Evolutionary conservation across 1,140 invertebrate species (phyloP), one percentile per base, ranked within the genome.

Genomic region (Formica selysi): DNA sequence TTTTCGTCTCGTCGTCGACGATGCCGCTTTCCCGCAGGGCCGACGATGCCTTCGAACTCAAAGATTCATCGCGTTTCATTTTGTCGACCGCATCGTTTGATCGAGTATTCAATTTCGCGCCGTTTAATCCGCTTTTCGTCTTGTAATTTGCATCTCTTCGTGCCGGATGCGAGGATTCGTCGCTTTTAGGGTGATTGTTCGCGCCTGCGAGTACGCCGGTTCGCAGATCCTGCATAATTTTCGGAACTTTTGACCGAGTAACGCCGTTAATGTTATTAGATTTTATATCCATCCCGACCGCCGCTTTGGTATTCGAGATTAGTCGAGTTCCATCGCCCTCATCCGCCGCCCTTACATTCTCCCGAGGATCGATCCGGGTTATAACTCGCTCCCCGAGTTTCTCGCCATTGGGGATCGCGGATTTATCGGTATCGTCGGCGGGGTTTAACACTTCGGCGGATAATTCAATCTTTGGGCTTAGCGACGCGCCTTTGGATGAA

Each of bases 81-180:
- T 26, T 32, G 78, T 57, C 78, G 65, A 29, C 32, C 78, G 65
- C 22, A 36, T 22, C 48, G 67, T 71, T 71, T 38, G 78, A 81
- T 81, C 78, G 65, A 32, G 22, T 26, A 71, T 81, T 61, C 78
- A 81, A 81, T 81, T 71, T 81, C 78, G 67, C 11, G 78, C 51
- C 67, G 67, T 68, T 81, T 59, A 81, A 81, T 81, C 78, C 78
- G 78, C 67, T 71, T 41, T 22, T 36, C 51, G 79, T 29, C 67
- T 29, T 67, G 79, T 38, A 29, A 81, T 81, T 81, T 61, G 67
- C 79, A 73, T 73, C 36, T 29, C 19, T 54, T 29, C 26, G 26
- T 7, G 67, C 38, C 19, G 79, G 2, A 51, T 64, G 11, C 67
- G 64, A 13, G 1, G 44, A 3, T 38, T 10, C 29, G 38, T 7